These are phyloP conservation scores for Scomber scombrus DNA, from an alignment of 2,113 vertebrate genomes.

Conservation along the genomic window DNA sequence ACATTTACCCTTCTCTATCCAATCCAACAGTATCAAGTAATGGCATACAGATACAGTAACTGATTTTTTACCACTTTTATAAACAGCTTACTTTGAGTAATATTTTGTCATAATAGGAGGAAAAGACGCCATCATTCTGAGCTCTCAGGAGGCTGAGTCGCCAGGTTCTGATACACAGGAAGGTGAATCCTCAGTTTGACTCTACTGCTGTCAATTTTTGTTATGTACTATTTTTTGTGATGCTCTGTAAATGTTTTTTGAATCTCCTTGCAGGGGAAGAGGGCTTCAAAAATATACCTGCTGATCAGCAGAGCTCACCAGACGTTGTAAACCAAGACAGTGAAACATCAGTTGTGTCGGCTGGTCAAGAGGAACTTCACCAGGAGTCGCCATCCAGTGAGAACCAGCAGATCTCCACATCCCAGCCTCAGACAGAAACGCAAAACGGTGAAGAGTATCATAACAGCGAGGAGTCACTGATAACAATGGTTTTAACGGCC, in stretches of 20 bases:
- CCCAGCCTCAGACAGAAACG: slow-evolving; percentile 8
- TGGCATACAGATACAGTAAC: background rate
- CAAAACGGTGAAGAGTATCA: slow-evolving; percentile 13
- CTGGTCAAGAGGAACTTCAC: background rate
- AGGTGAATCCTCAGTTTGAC: slow-evolving; percentile 40
- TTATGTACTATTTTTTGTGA: background rate
- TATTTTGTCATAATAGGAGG: slow-evolving; percentile 62
- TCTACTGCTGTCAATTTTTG: background rate
- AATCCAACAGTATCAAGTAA: background rate
- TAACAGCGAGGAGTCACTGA: slow-evolving; percentile 7
- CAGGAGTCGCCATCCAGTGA: background rate
- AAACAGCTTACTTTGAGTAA: background rate
- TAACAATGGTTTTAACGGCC: background rate
- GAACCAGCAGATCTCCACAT: background rate
- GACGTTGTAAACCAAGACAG: slow-evolving; percentile 6
- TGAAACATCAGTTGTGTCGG: background rate
- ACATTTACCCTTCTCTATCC: background rate
- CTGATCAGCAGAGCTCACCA: background rate
- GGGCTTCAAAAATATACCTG: background rate
- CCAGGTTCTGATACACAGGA: slow-evolving; percentile 29
- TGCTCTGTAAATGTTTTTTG: background rate
- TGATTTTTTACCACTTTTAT: background rate
- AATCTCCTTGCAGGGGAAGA: slow-evolving; percentile 27
- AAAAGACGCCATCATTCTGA: slow-evolving; percentile 64
- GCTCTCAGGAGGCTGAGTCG: slow-evolving; percentile 34